Evolutionary conservation across 2,888 invertebrate species (phyloP).

Genomic region (Proisotoma minuta): DNA sequence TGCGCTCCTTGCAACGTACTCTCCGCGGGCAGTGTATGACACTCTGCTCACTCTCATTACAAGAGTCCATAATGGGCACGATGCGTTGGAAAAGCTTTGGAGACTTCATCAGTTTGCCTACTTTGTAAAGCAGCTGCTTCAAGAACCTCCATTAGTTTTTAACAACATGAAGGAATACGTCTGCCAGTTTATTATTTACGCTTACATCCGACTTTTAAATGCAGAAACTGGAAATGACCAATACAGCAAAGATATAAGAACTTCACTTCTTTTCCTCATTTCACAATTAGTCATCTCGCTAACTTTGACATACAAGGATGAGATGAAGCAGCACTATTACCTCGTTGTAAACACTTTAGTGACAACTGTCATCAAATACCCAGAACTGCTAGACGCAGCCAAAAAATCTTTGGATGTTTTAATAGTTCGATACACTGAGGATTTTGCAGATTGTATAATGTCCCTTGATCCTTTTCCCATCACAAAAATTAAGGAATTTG

Average conservation of each 20-base stretch:
- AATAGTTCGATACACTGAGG: slow-evolving; percentile 47
- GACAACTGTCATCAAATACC: slow-evolving; percentile 52
- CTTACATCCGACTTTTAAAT: slow-evolving; percentile 38
- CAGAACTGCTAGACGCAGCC: slow-evolving; percentile 50
- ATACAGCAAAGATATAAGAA: slow-evolving; percentile 9
- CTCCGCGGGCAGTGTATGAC: slow-evolving; percentile 31
- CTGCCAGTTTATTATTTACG: slow-evolving; percentile 35
- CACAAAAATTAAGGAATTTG: slow-evolving; percentile 31
- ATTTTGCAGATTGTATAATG: slow-evolving; percentile 54
- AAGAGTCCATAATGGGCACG: slow-evolving; percentile 38
- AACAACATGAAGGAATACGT: slow-evolving; percentile 31
- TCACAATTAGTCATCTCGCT: slow-evolving; percentile 18
- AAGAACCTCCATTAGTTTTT: slow-evolving; percentile 30
- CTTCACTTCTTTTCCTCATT: slow-evolving; percentile 16
- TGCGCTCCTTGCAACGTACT: slow-evolving; percentile 27
- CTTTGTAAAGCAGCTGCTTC: slow-evolving; percentile 29
- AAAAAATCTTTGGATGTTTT: slow-evolving; percentile 56
- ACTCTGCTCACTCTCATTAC: slow-evolving; percentile 28
- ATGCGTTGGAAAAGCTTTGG: slow-evolving; percentile 36
- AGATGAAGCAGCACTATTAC: slow-evolving; percentile 55
- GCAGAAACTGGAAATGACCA: slow-evolving; percentile 11
- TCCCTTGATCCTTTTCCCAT: slow-evolving; percentile 57
- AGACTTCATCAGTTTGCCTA: slow-evolving; percentile 42
- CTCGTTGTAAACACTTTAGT: slow-evolving; percentile 57
- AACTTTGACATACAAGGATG: slow-evolving; percentile 42